A percentile compares a stretch with the other conserved stretches of the same genome.
These are phyloP conservation scores for Drosophila auraria DNA, from an alignment of 1,140 invertebrate species.

Conservation along the genomic window DNA sequence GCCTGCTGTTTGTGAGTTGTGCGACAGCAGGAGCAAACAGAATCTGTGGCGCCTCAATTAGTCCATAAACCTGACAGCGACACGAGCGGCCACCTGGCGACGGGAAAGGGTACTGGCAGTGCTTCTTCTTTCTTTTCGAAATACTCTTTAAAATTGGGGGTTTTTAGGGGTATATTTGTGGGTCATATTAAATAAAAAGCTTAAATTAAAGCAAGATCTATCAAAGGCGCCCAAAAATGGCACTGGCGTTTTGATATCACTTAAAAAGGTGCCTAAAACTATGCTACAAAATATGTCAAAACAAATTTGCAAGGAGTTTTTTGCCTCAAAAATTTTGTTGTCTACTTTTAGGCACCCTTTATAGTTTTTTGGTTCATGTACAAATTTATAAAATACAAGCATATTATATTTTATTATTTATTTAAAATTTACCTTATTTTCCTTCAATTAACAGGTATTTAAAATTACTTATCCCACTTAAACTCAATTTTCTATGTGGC, in stretches of 20 bases:
- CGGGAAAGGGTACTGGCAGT: background rate
- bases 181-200: no score
- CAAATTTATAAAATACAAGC: no score
- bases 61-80: conserved; percentile 48
- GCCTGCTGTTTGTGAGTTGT: conserved; percentile 45
- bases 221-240: no score
- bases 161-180: background rate
- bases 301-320: no score
- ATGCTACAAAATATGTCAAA: no score
- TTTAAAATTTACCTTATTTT: background rate
- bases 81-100: conserved; percentile 58
- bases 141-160: background rate
- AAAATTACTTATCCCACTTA: background rate
- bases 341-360: no score
- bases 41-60: conserved; percentile 48
- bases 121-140: background rate
- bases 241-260: no score
- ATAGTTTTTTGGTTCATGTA: no score
- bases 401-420: background rate
- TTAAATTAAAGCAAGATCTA: no score
- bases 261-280: no score
- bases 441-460: background rate
- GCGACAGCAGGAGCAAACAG: conserved; percentile 38
- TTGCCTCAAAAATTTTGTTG: no score
- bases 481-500: background rate